Evolutionary conservation across 2,888 invertebrate species (phyloP).

Genomic region (Chrysotoxum bicinctum): DNA sequence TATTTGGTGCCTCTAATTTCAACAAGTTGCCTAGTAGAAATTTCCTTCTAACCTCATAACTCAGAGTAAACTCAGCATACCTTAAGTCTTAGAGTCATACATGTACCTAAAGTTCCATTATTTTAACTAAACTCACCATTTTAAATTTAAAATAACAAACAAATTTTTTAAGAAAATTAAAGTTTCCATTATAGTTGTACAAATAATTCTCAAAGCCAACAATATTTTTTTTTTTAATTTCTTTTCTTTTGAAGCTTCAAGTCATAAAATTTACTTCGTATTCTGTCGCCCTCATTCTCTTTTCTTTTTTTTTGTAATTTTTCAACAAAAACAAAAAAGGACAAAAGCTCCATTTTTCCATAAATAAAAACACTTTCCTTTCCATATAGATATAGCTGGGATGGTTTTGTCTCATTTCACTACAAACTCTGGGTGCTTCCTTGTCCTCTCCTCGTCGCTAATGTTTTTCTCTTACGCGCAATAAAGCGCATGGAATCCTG

Average conservation of each 20-base stretch:
- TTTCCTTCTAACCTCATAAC: too few relatives aligned
- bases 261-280: conserved; percentile 4
- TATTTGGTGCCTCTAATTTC: too few relatives aligned
- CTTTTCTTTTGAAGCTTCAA: conserved; percentile 2
- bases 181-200: neutral
- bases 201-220: neutral
- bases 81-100: too few relatives aligned
- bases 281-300: conserved; percentile 21
- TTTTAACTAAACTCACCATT: too few relatives aligned
- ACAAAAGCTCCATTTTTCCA: conserved; percentile 26
- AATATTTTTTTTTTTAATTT: neutral
- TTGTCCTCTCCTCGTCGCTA: neutral
- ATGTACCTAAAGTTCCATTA: too few relatives aligned
- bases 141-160: too few relatives aligned
- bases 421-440: conserved; percentile 15
- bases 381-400: neutral
- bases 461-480: conserved; percentile 46
- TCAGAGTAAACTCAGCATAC: too few relatives aligned
- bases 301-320: neutral
- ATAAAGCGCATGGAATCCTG: conserved; percentile 64
- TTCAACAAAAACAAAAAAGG: conserved; percentile 21
- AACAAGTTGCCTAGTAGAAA: too few relatives aligned
- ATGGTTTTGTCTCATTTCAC: conserved; percentile 34
- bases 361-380: conserved; percentile 40
- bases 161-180: neutral